Percentiles rank a stretch among this genome's conserved stretches.
These are phyloP conservation scores for Heliconius eleuchia DNA, from an alignment of 1,140 invertebrate genomes.

Conservation along the genomic window DNA sequence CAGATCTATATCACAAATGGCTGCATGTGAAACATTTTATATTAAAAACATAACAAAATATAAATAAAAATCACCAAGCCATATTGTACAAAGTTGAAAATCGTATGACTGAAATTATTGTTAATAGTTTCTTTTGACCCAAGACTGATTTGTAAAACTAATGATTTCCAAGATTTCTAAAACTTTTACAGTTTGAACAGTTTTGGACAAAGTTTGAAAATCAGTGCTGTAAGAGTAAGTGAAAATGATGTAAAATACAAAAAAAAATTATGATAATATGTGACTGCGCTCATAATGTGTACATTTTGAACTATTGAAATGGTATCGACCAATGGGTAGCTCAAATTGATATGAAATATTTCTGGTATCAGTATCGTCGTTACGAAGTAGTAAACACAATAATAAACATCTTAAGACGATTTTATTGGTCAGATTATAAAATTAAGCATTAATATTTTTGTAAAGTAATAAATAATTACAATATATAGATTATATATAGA, in stretches of 20 bases:
- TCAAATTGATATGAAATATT: constrained; percentile 59
- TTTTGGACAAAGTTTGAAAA: constrained; percentile 30
- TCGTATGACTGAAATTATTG: constrained; percentile 31
- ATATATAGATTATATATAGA: not conserved
- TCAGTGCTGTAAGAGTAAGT: constrained; percentile 24
- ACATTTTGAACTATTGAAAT: constrained; percentile 42
- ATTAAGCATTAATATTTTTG: not conserved
- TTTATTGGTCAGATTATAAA: not conserved
- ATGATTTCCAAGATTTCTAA: constrained; percentile 41
- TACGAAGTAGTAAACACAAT: constrained; percentile 41
- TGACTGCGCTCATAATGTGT: constrained; percentile 49
- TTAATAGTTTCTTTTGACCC: constrained; percentile 68
- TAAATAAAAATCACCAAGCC: constrained; percentile 18
- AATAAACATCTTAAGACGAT: not conserved
- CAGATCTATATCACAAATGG: not conserved
- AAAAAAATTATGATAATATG: not conserved
- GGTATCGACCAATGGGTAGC: constrained; percentile 70
- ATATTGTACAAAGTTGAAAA: constrained; percentile 38
- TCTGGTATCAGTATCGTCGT: constrained; percentile 73
- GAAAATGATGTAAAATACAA: constrained; percentile 10
- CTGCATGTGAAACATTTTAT: not conserved
- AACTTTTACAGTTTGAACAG: constrained; percentile 26
- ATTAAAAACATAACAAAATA: constrained; percentile 3
- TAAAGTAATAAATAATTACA: constrained; percentile 2
- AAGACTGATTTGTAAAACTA: constrained; percentile 70